phyloP scores from a whole-genome alignment of 2,113 vertebrate genomes.

The Clarias macrocephalus region DNA sequence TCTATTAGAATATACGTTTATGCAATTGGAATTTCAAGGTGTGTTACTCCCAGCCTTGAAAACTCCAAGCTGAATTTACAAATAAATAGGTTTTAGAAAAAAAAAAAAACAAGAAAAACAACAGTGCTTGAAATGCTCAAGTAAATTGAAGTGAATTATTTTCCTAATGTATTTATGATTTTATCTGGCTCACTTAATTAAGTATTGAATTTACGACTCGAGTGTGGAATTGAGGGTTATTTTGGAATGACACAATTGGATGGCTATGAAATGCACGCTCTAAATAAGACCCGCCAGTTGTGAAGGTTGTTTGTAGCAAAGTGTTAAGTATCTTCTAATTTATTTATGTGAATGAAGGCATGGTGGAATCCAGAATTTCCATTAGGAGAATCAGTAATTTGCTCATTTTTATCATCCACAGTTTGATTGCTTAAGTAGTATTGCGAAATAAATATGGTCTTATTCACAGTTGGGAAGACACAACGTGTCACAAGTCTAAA shows the following conservation, averaged over 20 bases:
- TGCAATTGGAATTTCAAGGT: slow-evolving; percentile 36
- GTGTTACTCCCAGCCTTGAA: slow-evolving; percentile 46
- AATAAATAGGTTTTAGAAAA: slow-evolving; percentile 44
- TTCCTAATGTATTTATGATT: slow-evolving; percentile 53
- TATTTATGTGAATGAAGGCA: slow-evolving; percentile 28
- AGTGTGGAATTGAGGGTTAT: slow-evolving; percentile 52
- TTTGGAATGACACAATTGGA: slow-evolving; percentile 46
- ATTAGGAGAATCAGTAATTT: slow-evolving; percentile 30
- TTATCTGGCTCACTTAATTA: slow-evolving; percentile 53
- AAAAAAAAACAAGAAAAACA: slow-evolving; percentile 23
- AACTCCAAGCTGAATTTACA: slow-evolving; percentile 48
- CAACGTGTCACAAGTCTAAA: not conserved
- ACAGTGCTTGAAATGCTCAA: slow-evolving; percentile 46
- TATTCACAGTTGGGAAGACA: slow-evolving; percentile 11
- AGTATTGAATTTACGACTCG: slow-evolving; percentile 52
- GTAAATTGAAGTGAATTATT: slow-evolving; percentile 54
- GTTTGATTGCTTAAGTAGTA: slow-evolving; percentile 29
- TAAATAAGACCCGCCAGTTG: slow-evolving; percentile 37
- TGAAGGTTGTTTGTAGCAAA: slow-evolving; percentile 40
- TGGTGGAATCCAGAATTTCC: slow-evolving; percentile 27
- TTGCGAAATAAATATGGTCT: slow-evolving; percentile 8
- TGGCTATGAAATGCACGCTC: slow-evolving; percentile 43
- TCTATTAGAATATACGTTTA: slow-evolving; percentile 36
- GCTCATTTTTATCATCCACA: slow-evolving; percentile 25
- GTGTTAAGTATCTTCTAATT: slow-evolving; percentile 36